Percentiles rank a stretch among this genome's conserved stretches.
Conservation (phyloP, 2,888 invertebrate species). For the Eupithecia tripunctaria region DNA sequence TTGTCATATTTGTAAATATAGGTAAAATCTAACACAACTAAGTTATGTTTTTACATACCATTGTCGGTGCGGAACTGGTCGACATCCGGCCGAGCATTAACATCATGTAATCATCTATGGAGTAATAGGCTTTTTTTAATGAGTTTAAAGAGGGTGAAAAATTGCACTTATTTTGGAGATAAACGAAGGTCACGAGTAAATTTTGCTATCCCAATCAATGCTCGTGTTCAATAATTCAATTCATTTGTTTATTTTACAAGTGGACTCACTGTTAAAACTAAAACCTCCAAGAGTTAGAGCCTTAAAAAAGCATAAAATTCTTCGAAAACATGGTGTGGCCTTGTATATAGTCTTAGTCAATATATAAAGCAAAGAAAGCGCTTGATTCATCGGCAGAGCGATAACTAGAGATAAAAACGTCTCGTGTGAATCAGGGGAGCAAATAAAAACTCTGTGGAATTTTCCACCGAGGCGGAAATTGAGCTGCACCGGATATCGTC, state of each 20-base stretch:
- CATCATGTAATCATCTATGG: too few species aligned
- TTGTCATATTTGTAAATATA: too few species aligned
- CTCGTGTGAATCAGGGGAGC: slow-evolving; percentile 60
- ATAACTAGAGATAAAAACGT: slow-evolving; percentile 43
- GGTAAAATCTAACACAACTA: too few species aligned
- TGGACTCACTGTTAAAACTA: background rate
- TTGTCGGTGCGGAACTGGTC: too few species aligned
- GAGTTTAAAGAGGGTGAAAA: too few species aligned
- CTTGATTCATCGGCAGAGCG: slow-evolving; percentile 15
- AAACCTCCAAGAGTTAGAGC: background rate
- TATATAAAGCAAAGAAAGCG: background rate
- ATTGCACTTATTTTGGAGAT: too few species aligned
- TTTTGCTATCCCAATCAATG: too few species aligned
- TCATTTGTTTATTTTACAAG: background rate
- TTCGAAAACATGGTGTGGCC: background rate
- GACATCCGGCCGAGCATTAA: too few species aligned
- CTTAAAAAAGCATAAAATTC: background rate
- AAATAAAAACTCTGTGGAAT: slow-evolving; percentile 72
- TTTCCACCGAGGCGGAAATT: slow-evolving; percentile 78
- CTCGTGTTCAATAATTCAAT: too few species aligned
- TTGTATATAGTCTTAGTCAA: background rate
- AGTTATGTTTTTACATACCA: too few species aligned
- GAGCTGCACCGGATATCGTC: slow-evolving; percentile 82
- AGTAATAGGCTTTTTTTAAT: too few species aligned
- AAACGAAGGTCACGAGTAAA: too few species aligned